Evolutionary conservation across 2,113 vertebrate species (phyloP).

Genomic region (Sorex fumeus): DNA sequence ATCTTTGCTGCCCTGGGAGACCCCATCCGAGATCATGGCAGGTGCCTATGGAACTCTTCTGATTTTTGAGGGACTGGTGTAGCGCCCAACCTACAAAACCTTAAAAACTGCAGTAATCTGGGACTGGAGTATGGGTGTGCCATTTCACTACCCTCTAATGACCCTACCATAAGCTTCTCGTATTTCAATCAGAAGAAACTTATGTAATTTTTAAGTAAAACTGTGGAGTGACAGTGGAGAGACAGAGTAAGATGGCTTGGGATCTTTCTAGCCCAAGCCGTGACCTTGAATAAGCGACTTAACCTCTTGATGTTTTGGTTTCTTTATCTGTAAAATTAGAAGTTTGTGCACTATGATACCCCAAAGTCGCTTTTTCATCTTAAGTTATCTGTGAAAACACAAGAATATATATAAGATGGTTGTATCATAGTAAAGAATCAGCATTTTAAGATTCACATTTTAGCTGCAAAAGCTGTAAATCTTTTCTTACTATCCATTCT

Average conservation of each 20-base stretch:
- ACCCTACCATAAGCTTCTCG: neutral
- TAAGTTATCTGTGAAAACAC: conserved; percentile 52
- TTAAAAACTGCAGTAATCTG: too few species aligned
- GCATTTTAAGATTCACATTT: conserved; percentile 5
- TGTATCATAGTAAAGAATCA: conserved; percentile 12
- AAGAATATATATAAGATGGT: conserved; percentile 23
- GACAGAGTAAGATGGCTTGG: conserved; percentile 56
- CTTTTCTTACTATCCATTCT: neutral
- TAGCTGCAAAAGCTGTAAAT: neutral
- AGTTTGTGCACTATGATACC: conserved; percentile 7
- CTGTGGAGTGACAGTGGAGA: conserved; percentile 49
- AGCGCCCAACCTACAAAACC: too few species aligned
- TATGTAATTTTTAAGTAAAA: conserved; percentile 72
- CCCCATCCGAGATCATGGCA: too few species aligned
- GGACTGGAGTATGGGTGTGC: too few species aligned
- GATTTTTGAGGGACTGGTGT: too few species aligned
- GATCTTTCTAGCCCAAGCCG: conserved; percentile 62
- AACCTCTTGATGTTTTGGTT: conserved; percentile 63
- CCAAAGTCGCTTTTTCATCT: conserved; percentile 57
- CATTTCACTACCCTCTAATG: too few species aligned
- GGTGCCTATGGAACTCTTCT: too few species aligned
- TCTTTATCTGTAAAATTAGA: conserved; percentile 75
- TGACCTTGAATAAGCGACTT: conserved; percentile 74
- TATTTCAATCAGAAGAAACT: conserved; percentile 77
- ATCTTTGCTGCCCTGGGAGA: too few species aligned